Evolutionary conservation across 2,113 vertebrate genomes (phyloP).

Genomic region (Astatotilapia flaviijosephi): DNA sequence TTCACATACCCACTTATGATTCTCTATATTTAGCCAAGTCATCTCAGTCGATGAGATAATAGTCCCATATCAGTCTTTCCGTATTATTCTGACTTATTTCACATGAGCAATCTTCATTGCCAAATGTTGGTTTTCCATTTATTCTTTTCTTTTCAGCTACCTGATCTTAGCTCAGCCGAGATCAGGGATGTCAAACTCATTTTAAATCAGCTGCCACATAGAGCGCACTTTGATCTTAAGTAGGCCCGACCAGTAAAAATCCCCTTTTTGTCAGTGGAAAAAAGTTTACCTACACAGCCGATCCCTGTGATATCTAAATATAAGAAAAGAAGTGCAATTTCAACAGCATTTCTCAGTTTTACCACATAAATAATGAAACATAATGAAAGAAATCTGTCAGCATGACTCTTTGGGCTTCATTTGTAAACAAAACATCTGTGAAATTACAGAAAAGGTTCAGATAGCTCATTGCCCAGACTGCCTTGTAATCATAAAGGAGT

Average conservation of each 20-base stretch:
- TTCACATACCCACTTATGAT: background rate
- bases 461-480: background rate
- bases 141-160: background rate
- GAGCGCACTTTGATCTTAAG: background rate
- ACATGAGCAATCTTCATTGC: background rate
- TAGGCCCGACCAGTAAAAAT: background rate
- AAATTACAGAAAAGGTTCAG: background rate
- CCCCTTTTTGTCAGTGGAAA: background rate
- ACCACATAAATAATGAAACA: background rate
- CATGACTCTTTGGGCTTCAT: background rate
- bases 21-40: background rate
- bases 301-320: background rate
- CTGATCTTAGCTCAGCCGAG: background rate
- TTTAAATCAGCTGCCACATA: background rate
- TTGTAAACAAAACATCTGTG: background rate
- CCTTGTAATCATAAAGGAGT: background rate
- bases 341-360: background rate
- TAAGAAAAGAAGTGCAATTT: background rate
- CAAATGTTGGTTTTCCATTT: background rate
- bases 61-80: background rate
- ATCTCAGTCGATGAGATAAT: background rate
- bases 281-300: background rate
- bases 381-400: background rate
- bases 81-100: background rate
- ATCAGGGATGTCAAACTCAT: background rate